Conservation (phyloP, 2,113 vertebrate species). For the Echinops telfairi region DNA sequence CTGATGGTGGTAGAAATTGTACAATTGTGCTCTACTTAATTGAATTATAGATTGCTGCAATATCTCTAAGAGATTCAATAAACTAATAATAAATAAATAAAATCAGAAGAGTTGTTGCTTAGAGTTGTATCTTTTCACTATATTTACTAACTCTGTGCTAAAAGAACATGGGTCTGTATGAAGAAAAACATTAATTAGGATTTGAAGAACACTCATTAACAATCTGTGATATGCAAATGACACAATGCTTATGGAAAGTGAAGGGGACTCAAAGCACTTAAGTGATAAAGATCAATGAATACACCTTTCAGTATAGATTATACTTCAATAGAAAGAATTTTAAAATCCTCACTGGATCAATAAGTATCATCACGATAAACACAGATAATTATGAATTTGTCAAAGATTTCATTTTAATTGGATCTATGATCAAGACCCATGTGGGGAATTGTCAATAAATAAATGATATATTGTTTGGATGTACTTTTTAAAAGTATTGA, state of each 20-base stretch:
- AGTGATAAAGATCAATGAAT: neutral
- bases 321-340: neutral
- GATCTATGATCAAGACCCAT: neutral
- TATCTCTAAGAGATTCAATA: no score
- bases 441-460: neutral
- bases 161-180: neutral
- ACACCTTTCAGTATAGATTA: neutral
- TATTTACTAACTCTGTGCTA: neutral
- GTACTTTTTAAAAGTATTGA: no score
- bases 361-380: neutral
- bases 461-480: neutral
- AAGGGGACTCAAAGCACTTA: neutral
- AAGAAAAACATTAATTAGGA: neutral
- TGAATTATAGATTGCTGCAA: no score
- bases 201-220: neutral
- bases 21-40: no score
- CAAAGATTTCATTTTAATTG: neutral
- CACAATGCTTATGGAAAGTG: neutral
- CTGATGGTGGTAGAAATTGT: no score
- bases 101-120: neutral
- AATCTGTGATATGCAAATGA: neutral
- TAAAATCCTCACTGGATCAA: neutral
- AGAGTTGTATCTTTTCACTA: neutral
- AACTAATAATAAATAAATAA: neutral
- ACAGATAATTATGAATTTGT: neutral